Evolutionary conservation across 2,113 vertebrate species (phyloP).

Genomic region (Proterorhinus semilunaris): DNA sequence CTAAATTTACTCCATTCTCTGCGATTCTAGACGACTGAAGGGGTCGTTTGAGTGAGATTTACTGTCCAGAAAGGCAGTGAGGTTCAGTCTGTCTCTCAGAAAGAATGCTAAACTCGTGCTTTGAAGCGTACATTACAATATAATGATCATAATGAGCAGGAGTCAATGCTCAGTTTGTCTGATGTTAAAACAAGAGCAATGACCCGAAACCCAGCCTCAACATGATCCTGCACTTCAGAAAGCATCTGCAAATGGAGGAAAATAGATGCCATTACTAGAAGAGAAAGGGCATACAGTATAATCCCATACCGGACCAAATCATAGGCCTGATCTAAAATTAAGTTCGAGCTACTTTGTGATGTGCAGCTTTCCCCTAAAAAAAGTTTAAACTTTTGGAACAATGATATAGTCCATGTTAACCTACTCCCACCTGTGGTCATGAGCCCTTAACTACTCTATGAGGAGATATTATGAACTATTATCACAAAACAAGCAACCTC

Average conservation of each 20-base stretch:
- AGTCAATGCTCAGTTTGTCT: slow-evolving; percentile 23
- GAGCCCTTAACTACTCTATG: too few species aligned
- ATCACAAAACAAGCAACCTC: too few species aligned
- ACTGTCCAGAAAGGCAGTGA: slow-evolving; percentile 7
- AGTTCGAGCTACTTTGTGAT: too few species aligned
- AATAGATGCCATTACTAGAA: slow-evolving; percentile 18
- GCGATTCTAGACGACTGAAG: slow-evolving; percentile 2
- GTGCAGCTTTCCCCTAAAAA: too few species aligned
- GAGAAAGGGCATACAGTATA: neutral
- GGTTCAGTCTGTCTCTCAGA: slow-evolving; percentile 23
- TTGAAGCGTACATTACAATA: slow-evolving; percentile 37
- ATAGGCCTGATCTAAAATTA: neutral
- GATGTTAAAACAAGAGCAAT: slow-evolving; percentile 4
- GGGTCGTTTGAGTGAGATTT: neutral
- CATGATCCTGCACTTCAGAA: slow-evolving; percentile 48
- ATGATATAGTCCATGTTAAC: too few species aligned
- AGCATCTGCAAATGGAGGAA: slow-evolving; percentile 25
- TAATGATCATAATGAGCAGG: slow-evolving; percentile 44
- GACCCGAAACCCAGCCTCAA: slow-evolving; percentile 40
- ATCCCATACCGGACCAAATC: neutral
- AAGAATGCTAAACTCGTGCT: slow-evolving; percentile 20
- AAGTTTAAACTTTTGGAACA: too few species aligned
- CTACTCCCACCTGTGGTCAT: too few species aligned
- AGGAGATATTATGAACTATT: too few species aligned
- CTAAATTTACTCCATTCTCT: slow-evolving; percentile 3